Conservation (phyloP, 1,140 invertebrate genomes). For the Akabosia matsudoensis region DNA sequence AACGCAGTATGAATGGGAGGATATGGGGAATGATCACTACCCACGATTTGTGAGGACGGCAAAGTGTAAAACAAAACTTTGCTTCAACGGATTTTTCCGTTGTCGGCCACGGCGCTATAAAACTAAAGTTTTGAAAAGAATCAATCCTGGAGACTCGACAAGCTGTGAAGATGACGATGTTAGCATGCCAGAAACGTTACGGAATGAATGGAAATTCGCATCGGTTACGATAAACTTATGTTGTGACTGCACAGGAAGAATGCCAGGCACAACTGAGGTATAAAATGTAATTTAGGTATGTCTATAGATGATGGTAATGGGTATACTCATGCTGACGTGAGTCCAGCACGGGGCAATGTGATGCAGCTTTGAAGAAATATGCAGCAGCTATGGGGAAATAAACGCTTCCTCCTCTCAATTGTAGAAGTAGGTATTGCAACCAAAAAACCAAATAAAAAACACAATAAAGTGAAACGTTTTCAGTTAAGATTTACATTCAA, state of each 20-base stretch:
- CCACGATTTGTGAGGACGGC: constrained; percentile 45
- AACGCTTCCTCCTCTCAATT: too few species aligned
- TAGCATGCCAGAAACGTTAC: constrained; percentile 38
- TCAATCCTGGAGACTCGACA: constrained; percentile 27
- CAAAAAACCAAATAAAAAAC: too few species aligned
- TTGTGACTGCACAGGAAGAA: constrained; percentile 21
- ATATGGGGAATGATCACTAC: constrained; percentile 44
- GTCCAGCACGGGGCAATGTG: too few species aligned
- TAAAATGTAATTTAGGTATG: background rate
- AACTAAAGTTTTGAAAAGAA: constrained; percentile 42
- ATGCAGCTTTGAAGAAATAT: too few species aligned
- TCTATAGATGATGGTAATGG: too few species aligned
- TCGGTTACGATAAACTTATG: constrained; percentile 34
- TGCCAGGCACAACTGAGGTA: constrained; percentile 3
- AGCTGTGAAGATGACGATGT: constrained; percentile 45
- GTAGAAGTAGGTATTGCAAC: too few species aligned
- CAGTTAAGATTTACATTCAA: too few species aligned
- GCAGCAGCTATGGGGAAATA: too few species aligned
- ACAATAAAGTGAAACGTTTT: too few species aligned
- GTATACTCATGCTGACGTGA: too few species aligned
- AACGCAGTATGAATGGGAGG: constrained; percentile 38
- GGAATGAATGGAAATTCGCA: constrained; percentile 39
- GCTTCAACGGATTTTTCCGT: constrained; percentile 45
- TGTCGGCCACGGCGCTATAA: constrained; percentile 45
- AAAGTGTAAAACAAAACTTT: constrained; percentile 41